These are phyloP conservation scores for Morone saxatilis DNA, from an alignment of 2,113 vertebrate genomes.

Conservation along the genomic window DNA sequence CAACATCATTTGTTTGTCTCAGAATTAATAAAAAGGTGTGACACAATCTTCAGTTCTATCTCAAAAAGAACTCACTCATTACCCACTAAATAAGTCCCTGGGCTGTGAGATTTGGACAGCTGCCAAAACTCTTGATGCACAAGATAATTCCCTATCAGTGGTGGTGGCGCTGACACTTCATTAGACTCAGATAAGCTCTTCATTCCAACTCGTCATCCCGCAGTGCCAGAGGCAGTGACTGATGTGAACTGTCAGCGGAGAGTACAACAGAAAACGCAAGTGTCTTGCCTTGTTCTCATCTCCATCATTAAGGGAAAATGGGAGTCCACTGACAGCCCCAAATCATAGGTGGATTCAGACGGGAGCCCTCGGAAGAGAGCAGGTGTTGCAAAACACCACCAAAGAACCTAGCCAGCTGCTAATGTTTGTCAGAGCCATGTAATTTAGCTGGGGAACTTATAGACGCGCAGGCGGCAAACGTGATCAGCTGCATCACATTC, in stretches of 20 bases:
- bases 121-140: conserved; percentile 54
- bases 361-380: conserved; percentile 1
- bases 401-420: not conserved
- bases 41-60: conserved; percentile 10
- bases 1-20: conserved; percentile 1
- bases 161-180: conserved; percentile 52
- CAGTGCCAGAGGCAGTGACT: conserved; percentile 45
- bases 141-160: conserved; percentile 49
- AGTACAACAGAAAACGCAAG: conserved; percentile 40
- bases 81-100: not conserved
- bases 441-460: not conserved
- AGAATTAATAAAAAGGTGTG: conserved; percentile 29
- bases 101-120: conserved; percentile 34
- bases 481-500: not conserved
- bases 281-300: conserved; percentile 43
- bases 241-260: conserved; percentile 48
- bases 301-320: conserved; percentile 7
- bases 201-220: conserved; percentile 42
- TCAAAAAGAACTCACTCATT: conserved; percentile 15
- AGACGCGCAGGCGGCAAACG: not conserved
- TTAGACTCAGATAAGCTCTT: conserved; percentile 46
- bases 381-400: conserved; percentile 26
- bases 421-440: not conserved
- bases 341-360: conserved; percentile 12
- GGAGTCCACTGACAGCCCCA: conserved; percentile 24